Evolutionary conservation across 2,113 vertebrate species (phyloP), one percentile per base, ranked within the genome.

Genomic region (Hassar affinis): DNA sequence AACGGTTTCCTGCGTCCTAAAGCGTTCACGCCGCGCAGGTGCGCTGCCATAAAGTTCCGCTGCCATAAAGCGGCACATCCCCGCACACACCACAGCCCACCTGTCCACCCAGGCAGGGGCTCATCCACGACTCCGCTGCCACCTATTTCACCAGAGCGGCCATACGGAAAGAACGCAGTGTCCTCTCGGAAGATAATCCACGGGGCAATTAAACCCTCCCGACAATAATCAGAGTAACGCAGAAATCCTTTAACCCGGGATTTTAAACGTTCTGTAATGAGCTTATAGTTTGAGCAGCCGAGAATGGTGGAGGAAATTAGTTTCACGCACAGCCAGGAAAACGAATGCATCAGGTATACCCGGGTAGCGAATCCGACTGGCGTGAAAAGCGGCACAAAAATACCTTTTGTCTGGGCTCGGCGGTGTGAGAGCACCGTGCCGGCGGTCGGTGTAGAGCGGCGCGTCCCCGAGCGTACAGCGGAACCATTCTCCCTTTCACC

Each of bases 341-440:
- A 17, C 25, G n/a, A 42, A 72, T 0, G 77, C 79, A 75, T 42
- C 80, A 81, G 82, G 75, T 74, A 56, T 17, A 33, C 47, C 30
- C 54, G 22, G 52, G n/a, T 47, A 20, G 66, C 61, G 52, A 20
- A 49, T 61, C 79, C 54, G n/a, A 64, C 81, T 74, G 84, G 64
- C 78, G 78, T 83, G 69, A 80, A 85, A 85, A 90, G 74, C 79
- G 45, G 80, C 81, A 74, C 71, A 82, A 85, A 89, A 90, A 90
- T 88, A 90, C 91, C 94, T 95, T 95, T 95, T 95, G 94, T 95
- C 92, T 94, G 92, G 93, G 93, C 93, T 91, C 94, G 90, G 88
- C 91, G 93, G 92, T 91, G 94, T 93, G 91, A 92, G 91, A 93
- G 94, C 92, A 93, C 92, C 86, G 92, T 89, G 89, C 88, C 92